Evolutionary conservation across 2,113 vertebrate species (phyloP), one percentile per base, ranked within the genome.

Genomic region (Marcusenius ussheri): DNA sequence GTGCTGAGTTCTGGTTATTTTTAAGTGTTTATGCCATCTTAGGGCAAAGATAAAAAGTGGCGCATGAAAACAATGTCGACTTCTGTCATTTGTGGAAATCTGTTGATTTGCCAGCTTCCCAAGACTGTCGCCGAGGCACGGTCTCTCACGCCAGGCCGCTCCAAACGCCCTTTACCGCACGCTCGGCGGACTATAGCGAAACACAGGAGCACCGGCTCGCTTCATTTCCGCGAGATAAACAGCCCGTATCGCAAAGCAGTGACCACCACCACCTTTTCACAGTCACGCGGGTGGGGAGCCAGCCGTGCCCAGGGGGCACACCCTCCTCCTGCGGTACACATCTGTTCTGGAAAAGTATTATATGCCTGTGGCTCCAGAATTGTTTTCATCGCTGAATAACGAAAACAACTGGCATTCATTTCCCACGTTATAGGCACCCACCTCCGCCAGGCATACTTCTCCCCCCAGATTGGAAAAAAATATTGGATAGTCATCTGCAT

Each of bases 21-120:
- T 56, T 91, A 90, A 90, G 91, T 93, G 92, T 95, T 94, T 94
- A 95, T 95, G 94, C 94, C 93, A 94, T 95, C 93, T 95, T 95
- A 94, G 92, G 94, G 92, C 93, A 94, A 94, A 94, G 91, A 94
- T 95, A 91, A 93, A 94, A 94, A 91, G 87, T 92, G 90, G 91
- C 93, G 93, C 93, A 91, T 90, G 92, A 87, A 70, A 90, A 91
- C 90, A 93, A 91, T 90, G 80, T 92, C 89, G 53, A 56, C 39
- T 58, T 93, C 91, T 91, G 91, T 86, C 74, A 56, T 53, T 91
- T 93, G 90, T 84, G 0, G 89, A 91, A 87, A 89, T 53, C 19
- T 91, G 90, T 84, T 50, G 4, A n/a, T 53, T 85, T 42, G 74
- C 31, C 27, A 56, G 53, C 19, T 56, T 53, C 51, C 51, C 51